Conservation (phyloP, 2,797 vertebrate genomes). For the Myotis vivesi region DNA sequence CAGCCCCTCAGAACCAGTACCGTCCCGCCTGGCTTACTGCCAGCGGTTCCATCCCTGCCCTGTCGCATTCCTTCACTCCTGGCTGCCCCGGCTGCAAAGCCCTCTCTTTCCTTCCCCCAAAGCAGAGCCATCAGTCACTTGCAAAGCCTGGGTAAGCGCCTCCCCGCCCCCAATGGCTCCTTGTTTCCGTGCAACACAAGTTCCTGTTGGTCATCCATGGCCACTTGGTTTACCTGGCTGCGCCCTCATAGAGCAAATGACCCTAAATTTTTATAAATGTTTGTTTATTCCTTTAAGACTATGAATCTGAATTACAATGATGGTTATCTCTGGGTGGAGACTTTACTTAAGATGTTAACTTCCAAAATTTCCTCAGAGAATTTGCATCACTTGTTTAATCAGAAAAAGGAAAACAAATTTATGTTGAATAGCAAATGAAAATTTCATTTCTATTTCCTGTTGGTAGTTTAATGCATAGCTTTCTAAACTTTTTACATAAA, state of each 20-base stretch:
- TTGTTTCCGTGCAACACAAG: not conserved
- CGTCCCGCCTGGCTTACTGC: too few relatives aligned
- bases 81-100: not conserved
- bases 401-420: not conserved
- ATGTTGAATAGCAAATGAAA: not conserved
- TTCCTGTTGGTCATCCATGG: not conserved
- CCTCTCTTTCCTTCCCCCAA: not conserved
- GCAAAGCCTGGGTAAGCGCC: not conserved
- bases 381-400: not conserved
- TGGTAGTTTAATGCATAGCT: not conserved
- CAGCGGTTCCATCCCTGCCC: not conserved
- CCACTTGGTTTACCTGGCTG: not conserved
- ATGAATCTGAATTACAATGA: not conserved
- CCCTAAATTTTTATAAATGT: not conserved
- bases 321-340: not conserved
- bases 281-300: not conserved
- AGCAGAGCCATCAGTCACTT: not conserved
- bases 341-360: not conserved
- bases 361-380: not conserved
- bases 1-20: not conserved
- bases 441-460: not conserved
- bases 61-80: not conserved
- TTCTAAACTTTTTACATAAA: not conserved
- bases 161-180: not conserved
- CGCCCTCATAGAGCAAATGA: not conserved